Evolutionary conservation across 2,797 vertebrate species (phyloP), one percentile per base, ranked within the genome.

Genomic region (Acomys russatus): DNA sequence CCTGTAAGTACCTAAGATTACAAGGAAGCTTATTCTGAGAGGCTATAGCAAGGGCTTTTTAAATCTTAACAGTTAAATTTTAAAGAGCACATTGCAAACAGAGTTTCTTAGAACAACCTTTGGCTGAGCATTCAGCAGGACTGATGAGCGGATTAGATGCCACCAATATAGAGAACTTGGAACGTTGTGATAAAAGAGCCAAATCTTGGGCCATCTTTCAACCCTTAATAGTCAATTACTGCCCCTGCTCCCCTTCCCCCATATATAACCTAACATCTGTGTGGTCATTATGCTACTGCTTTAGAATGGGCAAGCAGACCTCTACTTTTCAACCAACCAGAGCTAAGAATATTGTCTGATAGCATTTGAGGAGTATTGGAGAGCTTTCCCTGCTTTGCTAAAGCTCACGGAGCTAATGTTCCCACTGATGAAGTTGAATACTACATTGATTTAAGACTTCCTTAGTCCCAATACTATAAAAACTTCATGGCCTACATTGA

Each of bases 1-100:
- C 28, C 73, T 92, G 38, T 89, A 92, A 89, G 7, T 90, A 88
- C 14, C 35, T 92, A 51, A 73, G 25, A 80, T n/a, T 30, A 89
- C 80, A 94, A 91, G 22, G 35, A 6, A 63, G 18, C 84, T 96
- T 79, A 86, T 91, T 87, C 44, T 63, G 2, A 38, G 11, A 79
- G 33, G 79, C 90, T 70, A 64, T 66, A 88, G 44, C 12, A 83
- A 78, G 23, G 74, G 90, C 51, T 23, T 71, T 94, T 97, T 87
- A 51, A 94, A 94, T 92, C 17, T 92, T 77, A 95, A 89, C 76
- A 85, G 90, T 82, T 85, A 93, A 84, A 51, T 91, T 83, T 79
- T 30, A 91, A 56, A 96, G 91, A 64, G 17, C 33, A 68, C 15
- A 56, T 44, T 51, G 44, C 7, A 10, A 66, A 22, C 22, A 9